A percentile compares a stretch with the other conserved stretches of the same genome.
Evolutionary conservation across 2,888 invertebrate genomes (phyloP).

Genomic region (Stenodema calcarata): DNA sequence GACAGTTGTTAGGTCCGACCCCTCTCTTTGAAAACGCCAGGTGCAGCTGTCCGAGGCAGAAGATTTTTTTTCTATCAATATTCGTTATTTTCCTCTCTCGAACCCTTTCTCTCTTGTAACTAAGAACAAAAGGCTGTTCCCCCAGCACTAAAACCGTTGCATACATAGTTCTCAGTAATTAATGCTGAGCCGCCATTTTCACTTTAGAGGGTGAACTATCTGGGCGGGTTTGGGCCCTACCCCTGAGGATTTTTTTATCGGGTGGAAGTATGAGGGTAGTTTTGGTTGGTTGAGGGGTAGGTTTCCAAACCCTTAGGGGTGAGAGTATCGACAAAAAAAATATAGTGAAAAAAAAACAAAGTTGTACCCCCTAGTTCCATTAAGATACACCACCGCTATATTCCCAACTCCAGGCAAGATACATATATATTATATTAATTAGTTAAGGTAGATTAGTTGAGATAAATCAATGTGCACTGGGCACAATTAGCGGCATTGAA

Average conservation of each 20-base stretch:
- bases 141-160: not conserved
- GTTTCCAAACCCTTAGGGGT: not conserved
- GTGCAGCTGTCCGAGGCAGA: not conserved
- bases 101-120: conserved; percentile 1
- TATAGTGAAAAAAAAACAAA: not conserved
- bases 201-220: not conserved
- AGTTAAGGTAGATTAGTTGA: no score
- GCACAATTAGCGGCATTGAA: no score
- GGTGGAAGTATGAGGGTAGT: not conserved
- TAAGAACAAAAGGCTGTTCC: not conserved
- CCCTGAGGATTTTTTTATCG: not conserved
- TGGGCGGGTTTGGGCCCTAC: not conserved
- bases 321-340: not conserved
- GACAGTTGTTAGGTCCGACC: not conserved
- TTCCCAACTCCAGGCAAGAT: no score
- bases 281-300: conserved; percentile 6
- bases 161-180: conserved; percentile 11
- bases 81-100: not conserved
- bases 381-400: no score
- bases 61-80: conserved; percentile 23
- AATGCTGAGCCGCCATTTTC: not conserved
- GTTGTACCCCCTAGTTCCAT: no score
- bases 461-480: no score
- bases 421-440: no score
- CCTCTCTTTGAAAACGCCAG: not conserved